phyloP scores from a whole-genome alignment of 2,888 invertebrate genomes.

The Macaria notata region DNA sequence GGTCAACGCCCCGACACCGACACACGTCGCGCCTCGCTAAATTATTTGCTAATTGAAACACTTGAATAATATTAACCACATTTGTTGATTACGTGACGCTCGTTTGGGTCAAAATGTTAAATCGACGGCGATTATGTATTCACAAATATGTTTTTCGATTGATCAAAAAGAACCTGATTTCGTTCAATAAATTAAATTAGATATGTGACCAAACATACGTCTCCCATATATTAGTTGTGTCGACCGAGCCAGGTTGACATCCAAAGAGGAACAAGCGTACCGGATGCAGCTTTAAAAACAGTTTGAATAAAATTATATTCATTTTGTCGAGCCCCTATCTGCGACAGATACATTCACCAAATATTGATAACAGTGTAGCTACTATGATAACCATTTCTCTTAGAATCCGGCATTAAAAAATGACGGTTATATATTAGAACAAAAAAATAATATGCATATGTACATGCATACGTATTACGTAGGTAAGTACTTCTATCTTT shows the following conservation, averaged over 20 bases:
- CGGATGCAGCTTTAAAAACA: constrained; percentile 15
- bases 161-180: background rate
- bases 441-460: no score
- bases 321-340: constrained; percentile 1
- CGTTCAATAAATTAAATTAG: no score
- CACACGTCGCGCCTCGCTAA: constrained; percentile 42
- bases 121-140: background rate
- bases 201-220: no score
- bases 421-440: no score
- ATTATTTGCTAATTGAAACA: constrained; percentile 42
- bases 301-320: constrained; percentile 3
- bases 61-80: constrained; percentile 31
- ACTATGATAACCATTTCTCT: no score
- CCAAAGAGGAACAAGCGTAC: constrained; percentile 2
- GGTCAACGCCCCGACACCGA: constrained; percentile 53
- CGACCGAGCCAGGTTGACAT: background rate
- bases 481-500: no score
- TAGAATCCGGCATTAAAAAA: no score
- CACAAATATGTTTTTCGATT: constrained; percentile 1
- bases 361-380: constrained; percentile 1
- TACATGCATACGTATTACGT: no score
- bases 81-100: constrained; percentile 14
- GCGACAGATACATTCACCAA: constrained; percentile 10
- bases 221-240: background rate
- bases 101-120: constrained; percentile 14